Evolutionary conservation across 2,888 invertebrate species (phyloP).

Genomic region (Teleiodes luculella): DNA sequence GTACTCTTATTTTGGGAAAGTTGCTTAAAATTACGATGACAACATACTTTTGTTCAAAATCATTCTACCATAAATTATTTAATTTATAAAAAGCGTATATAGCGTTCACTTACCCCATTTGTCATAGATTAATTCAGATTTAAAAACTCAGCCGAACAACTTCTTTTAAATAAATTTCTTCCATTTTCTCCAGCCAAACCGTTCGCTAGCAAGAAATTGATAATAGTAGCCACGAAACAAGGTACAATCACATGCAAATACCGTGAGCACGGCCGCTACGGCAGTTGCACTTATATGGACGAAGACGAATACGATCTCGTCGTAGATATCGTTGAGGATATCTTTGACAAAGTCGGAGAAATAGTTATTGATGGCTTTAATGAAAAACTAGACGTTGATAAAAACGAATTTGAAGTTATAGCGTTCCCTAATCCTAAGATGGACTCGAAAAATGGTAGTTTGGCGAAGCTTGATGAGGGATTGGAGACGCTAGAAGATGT

Average conservation of each 20-base stretch:
- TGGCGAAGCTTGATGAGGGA: not conserved
- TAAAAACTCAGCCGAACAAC: too few relatives aligned
- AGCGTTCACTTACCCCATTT: too few relatives aligned
- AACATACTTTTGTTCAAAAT: too few relatives aligned
- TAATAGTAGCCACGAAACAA: constrained; percentile 51
- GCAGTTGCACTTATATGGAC: constrained; percentile 19
- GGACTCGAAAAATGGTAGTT: constrained; percentile 31
- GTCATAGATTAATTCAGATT: too few relatives aligned
- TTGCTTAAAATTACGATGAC: too few relatives aligned
- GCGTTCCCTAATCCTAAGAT: constrained; percentile 35
- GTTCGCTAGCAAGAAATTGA: constrained; percentile 61
- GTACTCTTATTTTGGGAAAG: too few relatives aligned
- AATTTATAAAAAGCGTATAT: too few relatives aligned
- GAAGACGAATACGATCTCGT: constrained; percentile 32
- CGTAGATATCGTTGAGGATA: constrained; percentile 45
- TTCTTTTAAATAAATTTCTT: too few relatives aligned
- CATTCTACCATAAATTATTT: too few relatives aligned
- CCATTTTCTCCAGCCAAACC: constrained; percentile 50
- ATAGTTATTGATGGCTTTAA: constrained; percentile 25
- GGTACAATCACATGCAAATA: constrained; percentile 48
- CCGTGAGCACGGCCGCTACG: constrained; percentile 23
- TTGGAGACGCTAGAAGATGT: constrained; percentile 49
- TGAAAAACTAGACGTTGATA: constrained; percentile 28
- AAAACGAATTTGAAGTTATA: constrained; percentile 54
- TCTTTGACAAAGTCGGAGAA: constrained; percentile 53